Conservation (phyloP, 2,888 invertebrate genomes). For the Lagria hirta region DNA sequence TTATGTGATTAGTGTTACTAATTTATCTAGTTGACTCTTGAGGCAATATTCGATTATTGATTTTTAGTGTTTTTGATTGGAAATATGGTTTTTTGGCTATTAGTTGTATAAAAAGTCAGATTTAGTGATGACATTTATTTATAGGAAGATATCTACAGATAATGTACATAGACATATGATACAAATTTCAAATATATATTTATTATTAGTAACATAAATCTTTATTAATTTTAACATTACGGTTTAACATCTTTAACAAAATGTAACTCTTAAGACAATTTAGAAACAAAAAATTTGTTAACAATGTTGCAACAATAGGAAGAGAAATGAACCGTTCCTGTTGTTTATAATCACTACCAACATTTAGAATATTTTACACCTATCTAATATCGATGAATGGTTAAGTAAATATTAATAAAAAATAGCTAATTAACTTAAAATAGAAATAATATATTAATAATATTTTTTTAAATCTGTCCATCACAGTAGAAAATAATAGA, state of each 20-base stretch:
- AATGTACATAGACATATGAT: conserved; percentile 42
- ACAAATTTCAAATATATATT: conserved; percentile 37
- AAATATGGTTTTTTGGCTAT: no score
- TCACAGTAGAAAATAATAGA: no score
- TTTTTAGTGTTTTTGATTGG: no score
- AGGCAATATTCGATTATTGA: no score
- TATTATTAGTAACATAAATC: conserved; percentile 34
- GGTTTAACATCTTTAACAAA: conserved; percentile 27
- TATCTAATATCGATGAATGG: conserved; percentile 5
- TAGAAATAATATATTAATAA: no score
- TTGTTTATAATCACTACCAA: conserved; percentile 25
- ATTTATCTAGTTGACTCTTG: no score
- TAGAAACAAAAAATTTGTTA: conserved; percentile 20
- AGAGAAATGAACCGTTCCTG: conserved; percentile 13
- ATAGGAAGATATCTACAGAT: conserved; percentile 38
- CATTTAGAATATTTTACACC: conserved; percentile 13
- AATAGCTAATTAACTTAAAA: no score
- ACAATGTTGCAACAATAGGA: conserved; percentile 17
- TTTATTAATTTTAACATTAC: conserved; percentile 29
- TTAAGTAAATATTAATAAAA: conserved; percentile 4
- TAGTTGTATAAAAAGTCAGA: conserved; percentile 2
- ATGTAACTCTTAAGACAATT: conserved; percentile 19
- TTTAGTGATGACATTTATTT: conserved; percentile 36
- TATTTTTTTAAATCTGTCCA: no score
- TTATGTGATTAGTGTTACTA: no score